Evolutionary conservation across 2,113 vertebrate species (phyloP).

Genomic region (Xiphophorus maculatus): DNA sequence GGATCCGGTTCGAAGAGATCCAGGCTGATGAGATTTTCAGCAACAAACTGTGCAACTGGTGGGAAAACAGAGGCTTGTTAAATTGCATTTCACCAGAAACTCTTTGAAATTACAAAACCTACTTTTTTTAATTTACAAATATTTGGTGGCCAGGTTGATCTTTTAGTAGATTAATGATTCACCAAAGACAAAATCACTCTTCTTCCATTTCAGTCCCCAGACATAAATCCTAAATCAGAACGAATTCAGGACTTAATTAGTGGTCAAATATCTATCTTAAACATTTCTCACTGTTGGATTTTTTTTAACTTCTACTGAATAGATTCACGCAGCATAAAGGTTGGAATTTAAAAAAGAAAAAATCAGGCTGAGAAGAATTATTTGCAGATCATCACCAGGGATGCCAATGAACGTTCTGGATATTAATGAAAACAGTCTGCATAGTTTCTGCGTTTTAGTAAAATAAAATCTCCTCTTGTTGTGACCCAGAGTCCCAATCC

Average conservation of each 20-base stretch:
- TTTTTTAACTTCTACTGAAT: neutral
- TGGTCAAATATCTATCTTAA: neutral
- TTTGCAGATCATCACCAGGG: too few species aligned
- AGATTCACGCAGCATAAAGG: neutral
- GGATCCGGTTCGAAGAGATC: neutral
- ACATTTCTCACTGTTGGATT: neutral
- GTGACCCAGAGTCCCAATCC: conserved; percentile 89
- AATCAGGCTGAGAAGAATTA: neutral
- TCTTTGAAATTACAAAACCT: neutral
- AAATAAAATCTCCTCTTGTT: neutral
- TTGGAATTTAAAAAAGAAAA: neutral
- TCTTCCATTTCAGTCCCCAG: neutral
- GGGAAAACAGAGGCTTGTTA: neutral
- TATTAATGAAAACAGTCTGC: conserved; percentile 47
- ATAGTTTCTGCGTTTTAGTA: conserved; percentile 18
- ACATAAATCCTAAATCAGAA: neutral
- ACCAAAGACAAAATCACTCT: too few species aligned
- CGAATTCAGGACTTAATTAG: neutral
- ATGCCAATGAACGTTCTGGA: too few species aligned
- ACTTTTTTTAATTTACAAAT: neutral
- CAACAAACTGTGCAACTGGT: neutral
- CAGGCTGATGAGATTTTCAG: neutral
- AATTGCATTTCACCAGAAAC: neutral
- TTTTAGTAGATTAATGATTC: too few species aligned
- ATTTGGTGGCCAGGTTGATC: neutral